phyloP scores from a whole-genome alignment of 2,888 invertebrate species.

The Apomyelois bistriatella region DNA sequence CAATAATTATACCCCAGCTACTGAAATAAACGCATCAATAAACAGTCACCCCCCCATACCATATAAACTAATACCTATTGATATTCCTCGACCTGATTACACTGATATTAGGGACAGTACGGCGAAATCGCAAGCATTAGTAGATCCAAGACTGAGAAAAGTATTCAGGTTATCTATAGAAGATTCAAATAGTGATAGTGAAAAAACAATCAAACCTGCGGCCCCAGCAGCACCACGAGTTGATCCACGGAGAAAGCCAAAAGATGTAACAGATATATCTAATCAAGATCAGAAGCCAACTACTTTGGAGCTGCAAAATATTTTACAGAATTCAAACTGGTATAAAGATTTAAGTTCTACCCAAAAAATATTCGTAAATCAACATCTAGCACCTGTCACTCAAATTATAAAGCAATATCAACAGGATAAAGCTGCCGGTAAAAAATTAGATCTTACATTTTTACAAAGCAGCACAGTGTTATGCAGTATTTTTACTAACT shows the following conservation, averaged over 20 bases:
- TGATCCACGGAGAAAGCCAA: slow-evolving; percentile 72
- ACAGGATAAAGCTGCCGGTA: slow-evolving; percentile 77
- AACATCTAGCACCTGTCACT: slow-evolving; percentile 82
- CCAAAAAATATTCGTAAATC: slow-evolving; percentile 85
- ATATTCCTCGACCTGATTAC: slow-evolving; percentile 87
- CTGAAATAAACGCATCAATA: slow-evolving; percentile 91
- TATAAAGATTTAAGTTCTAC: slow-evolving; percentile 86
- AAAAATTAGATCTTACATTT: slow-evolving; percentile 74
- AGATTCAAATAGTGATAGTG: slow-evolving; percentile 81
- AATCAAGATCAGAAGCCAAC: slow-evolving; percentile 54
- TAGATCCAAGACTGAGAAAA: slow-evolving; percentile 88
- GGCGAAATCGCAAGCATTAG: slow-evolving; percentile 84
- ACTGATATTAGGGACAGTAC: slow-evolving; percentile 85
- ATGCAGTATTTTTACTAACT: slow-evolving; percentile 81
- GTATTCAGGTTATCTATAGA: slow-evolving; percentile 85
- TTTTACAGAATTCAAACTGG: slow-evolving; percentile 84
- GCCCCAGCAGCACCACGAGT: slow-evolving; percentile 60
- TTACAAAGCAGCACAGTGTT: slow-evolving; percentile 75
- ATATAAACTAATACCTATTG: slow-evolving; percentile 82
- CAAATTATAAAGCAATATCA: slow-evolving; percentile 81
- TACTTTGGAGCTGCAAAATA: slow-evolving; percentile 78
- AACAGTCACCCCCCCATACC: slow-evolving; percentile 87
- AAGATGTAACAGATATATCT: slow-evolving; percentile 46
- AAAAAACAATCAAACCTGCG: slow-evolving; percentile 56
- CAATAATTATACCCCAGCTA: slow-evolving; percentile 90